Base-by-base conservation (phyloP, 2,888 invertebrate species). In the Lycaena phlaeas region DNA sequence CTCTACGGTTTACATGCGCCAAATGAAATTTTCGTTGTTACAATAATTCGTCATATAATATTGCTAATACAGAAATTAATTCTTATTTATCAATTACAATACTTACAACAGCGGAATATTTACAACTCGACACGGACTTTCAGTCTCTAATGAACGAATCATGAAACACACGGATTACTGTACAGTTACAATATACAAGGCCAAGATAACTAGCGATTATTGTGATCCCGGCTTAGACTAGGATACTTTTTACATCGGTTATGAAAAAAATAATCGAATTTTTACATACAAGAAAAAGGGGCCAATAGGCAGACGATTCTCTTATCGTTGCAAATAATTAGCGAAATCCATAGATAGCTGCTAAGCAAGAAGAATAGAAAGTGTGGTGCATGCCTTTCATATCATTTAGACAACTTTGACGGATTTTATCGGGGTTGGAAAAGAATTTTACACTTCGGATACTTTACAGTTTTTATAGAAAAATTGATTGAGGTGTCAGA, bases 121-220 rank as follows among this genome's bases (percentile, higher is more conserved):
- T 84, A 84, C 82, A 84, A 81, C 78, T 82, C 79, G 75, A 79
- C 76, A 75, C 76, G 78, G 81, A 82, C 81, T 82, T 81, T 81
- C 81, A 82, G 81, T 82, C 82, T 82, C 79, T 79, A 81, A 76
- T 70, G 59, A 66, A 66, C 58, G 63, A 69, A 69, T 66, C 59
- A 64, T 53, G 56, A 67, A 73, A 70, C 57, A 63, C 61, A 62
- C 59, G 68, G 61, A 69, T 72, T 64, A 70, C 63, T 64, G 50
- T 40, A 40, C 39, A 61, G 65, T 68, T 71, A 71, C 62, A 65
- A 67, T 67, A 71, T 70, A 78, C 74, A 78, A 78, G 77, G 77
- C 73, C 74, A 17, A 40, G 31, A 26, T 25, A 40, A 22, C 12
- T 34, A 22, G 22, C 18, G 31, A 31, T 17, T 9, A 6, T 17